Evolutionary conservation across 2,113 vertebrate species (phyloP).

Genomic region (Epinephelus cyanopodus): DNA sequence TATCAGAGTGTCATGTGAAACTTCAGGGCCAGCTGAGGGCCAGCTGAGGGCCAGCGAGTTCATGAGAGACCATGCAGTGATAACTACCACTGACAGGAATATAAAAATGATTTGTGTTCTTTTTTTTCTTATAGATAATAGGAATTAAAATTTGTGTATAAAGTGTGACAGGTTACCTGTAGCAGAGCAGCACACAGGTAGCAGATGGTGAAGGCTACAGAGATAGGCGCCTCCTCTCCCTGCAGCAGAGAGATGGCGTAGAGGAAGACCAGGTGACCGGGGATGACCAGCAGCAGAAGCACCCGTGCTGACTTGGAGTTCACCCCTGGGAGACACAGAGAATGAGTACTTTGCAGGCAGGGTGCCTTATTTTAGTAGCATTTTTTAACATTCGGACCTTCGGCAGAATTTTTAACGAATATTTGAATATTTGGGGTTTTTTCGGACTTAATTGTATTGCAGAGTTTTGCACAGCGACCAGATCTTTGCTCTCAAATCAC

Average conservation of each 20-base stretch:
- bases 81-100: neutral
- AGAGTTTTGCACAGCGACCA: too few relatives aligned
- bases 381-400: too few relatives aligned
- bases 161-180: slow-evolving; percentile 85
- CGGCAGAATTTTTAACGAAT: too few relatives aligned
- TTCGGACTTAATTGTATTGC: too few relatives aligned
- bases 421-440: too few relatives aligned
- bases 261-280: slow-evolving; percentile 93
- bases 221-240: slow-evolving; percentile 85
- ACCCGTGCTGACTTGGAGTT: slow-evolving; percentile 94
- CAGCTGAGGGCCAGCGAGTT: slow-evolving; percentile 30
- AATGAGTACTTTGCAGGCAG: neutral
- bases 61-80: slow-evolving; percentile 6
- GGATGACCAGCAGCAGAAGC: slow-evolving; percentile 91
- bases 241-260: slow-evolving; percentile 90
- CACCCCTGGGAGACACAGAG: slow-evolving; percentile 83
- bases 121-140: too few relatives aligned
- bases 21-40: slow-evolving; percentile 2
- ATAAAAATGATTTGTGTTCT: too few relatives aligned
- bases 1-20: slow-evolving; percentile 17
- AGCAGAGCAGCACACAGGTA: slow-evolving; percentile 91
- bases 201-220: slow-evolving; percentile 86
- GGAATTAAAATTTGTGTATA: too few relatives aligned
- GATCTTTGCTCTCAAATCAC: too few relatives aligned
- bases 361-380: neutral